Evolutionary conservation across 2,113 vertebrate genomes (phyloP).

Genomic region (Balaenoptera acutorostrata): DNA sequence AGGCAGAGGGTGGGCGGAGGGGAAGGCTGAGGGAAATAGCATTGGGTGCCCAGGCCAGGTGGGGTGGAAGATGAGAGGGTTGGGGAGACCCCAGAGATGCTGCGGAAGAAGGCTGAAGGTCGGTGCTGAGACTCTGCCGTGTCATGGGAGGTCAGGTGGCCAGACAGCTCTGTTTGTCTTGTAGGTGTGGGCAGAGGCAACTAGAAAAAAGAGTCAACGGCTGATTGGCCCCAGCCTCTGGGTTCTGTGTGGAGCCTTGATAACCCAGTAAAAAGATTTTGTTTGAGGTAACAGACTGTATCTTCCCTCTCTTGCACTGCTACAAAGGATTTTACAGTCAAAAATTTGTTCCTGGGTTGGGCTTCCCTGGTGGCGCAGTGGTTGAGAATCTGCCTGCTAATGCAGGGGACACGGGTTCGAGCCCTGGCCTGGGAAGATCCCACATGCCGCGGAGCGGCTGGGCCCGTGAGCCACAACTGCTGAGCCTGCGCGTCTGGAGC

Average conservation of each 20-base stretch:
- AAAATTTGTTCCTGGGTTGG: neutral
- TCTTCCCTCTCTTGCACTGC: neutral
- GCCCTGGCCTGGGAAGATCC: too few species aligned
- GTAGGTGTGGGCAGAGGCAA: neutral
- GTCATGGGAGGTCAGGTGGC: neutral
- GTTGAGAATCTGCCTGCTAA: too few species aligned
- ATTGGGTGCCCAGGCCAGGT: neutral
- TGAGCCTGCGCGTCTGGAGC: too few species aligned
- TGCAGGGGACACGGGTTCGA: too few species aligned
- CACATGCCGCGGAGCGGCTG: too few species aligned
- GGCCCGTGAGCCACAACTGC: too few species aligned
- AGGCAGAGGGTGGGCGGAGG: neutral
- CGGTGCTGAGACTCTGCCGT: rapidly evolving
- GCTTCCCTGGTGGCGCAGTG: too few species aligned
- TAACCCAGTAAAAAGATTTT: neutral
- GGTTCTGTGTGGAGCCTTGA: neutral
- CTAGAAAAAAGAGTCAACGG: neutral
- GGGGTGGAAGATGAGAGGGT: neutral
- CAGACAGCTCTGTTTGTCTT: neutral
- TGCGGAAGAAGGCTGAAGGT: neutral
- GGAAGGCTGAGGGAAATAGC: neutral
- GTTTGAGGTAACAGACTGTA: neutral
- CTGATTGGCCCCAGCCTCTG: neutral
- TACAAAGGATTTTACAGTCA: neutral
- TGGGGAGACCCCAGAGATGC: neutral